Evolutionary conservation across 2,797 vertebrate genomes (phyloP).

Genomic region (Mus minutoides): DNA sequence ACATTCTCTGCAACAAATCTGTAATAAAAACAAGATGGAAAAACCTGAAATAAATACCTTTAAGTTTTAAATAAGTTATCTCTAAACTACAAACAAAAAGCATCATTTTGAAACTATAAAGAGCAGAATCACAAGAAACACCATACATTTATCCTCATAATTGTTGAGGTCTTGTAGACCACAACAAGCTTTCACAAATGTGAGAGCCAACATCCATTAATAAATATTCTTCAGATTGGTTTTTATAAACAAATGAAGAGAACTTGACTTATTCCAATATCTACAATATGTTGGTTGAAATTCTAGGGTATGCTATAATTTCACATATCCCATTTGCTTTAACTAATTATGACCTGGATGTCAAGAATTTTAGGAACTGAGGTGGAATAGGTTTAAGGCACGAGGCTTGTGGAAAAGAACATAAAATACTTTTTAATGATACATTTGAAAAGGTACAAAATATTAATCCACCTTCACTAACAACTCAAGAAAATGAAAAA

Average conservation of each 20-base stretch:
- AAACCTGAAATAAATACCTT: constrained; percentile 45
- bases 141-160: not conserved
- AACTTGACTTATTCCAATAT: not conserved
- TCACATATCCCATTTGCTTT: constrained; percentile 39
- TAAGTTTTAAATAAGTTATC: constrained; percentile 32
- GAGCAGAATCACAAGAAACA: constrained; percentile 35
- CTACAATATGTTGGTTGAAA: not conserved
- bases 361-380: not conserved
- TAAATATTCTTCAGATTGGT: not conserved
- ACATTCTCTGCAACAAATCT: constrained; percentile 34
- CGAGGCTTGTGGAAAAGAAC: not conserved
- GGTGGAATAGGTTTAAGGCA: not conserved
- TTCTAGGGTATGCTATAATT: constrained; percentile 20
- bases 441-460: constrained; percentile 50
- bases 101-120: constrained; percentile 55
- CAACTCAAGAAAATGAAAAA: not conserved
- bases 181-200: not conserved
- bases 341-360: not conserved
- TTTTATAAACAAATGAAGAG: constrained; percentile 40
- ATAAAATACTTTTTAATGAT: not conserved
- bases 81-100: constrained; percentile 51
- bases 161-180: not conserved
- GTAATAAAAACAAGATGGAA: constrained; percentile 50
- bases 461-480: constrained; percentile 50
- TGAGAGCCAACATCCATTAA: constrained; percentile 8